Conservation (phyloP, 2,888 invertebrate genomes). For the Glaucopsyche alexis region DNA sequence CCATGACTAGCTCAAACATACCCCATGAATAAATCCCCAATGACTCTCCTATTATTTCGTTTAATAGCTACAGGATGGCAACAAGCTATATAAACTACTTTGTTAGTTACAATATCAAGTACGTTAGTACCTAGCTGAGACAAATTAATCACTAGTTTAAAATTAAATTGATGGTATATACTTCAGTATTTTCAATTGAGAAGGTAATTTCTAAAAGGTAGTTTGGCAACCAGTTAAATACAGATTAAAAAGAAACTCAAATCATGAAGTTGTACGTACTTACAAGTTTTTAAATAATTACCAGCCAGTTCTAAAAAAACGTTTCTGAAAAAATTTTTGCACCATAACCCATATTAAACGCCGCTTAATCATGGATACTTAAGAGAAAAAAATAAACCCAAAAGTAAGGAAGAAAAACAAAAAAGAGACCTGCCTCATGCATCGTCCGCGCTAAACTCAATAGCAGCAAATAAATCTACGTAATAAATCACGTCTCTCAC, state of each 20-base stretch:
- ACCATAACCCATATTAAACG: neutral
- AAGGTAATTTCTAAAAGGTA: too few relatives aligned
- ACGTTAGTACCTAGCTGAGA: too few relatives aligned
- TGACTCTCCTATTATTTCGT: slow-evolving; percentile 8
- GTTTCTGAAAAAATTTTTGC: neutral
- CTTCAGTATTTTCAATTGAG: too few relatives aligned
- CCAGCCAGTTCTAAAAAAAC: too few relatives aligned
- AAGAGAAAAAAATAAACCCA: neutral
- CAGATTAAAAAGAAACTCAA: too few relatives aligned
- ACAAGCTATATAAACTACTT: neutral
- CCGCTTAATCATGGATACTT: neutral
- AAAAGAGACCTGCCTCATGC: neutral
- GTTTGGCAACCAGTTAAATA: too few relatives aligned
- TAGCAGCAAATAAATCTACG: slow-evolving; percentile 16
- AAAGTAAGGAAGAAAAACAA: neutral
- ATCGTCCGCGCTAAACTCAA: slow-evolving; percentile 5
- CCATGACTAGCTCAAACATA: neutral
- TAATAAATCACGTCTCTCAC: slow-evolving; percentile 7
- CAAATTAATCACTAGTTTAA: too few relatives aligned
- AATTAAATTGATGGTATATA: too few relatives aligned
- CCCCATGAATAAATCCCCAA: slow-evolving; percentile 4
- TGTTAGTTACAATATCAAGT: too few relatives aligned
- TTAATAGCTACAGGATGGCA: slow-evolving; percentile 3
- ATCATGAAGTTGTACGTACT: too few relatives aligned
- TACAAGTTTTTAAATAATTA: too few relatives aligned